These are phyloP conservation scores for Falco biarmicus DNA, from an alignment of 2,797 vertebrate genomes.

Conservation along the genomic window DNA sequence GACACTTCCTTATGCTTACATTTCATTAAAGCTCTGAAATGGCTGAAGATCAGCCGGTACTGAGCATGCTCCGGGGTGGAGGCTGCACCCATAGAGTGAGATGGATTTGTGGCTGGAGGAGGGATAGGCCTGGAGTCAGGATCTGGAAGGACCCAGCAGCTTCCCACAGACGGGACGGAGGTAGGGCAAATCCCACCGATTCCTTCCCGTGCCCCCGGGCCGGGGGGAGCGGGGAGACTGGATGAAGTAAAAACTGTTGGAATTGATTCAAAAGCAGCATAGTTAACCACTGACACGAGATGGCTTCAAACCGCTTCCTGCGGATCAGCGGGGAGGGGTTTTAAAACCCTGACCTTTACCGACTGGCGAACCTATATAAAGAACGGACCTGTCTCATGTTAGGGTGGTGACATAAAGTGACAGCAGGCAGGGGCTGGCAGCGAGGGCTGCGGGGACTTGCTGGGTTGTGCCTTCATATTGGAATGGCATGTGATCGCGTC, in stretches of 20 bases:
- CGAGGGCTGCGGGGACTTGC: neutral
- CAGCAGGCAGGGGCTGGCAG: conserved; percentile 51
- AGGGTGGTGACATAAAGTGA: conserved; percentile 8
- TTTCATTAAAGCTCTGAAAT: conserved; percentile 79
- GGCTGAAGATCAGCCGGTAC: conserved; percentile 74
- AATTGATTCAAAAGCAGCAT: conserved; percentile 47
- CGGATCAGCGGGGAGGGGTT: conserved; percentile 31
- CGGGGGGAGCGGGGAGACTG: conserved; percentile 10
- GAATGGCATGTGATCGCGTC: conserved; percentile 6
- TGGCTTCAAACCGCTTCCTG: conserved; percentile 54
- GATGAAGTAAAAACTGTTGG: conserved; percentile 42
- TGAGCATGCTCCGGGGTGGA: conserved; percentile 79
- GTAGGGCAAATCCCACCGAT: conserved; percentile 54
- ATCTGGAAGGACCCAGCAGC: conserved; percentile 63
- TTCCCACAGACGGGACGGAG: conserved; percentile 62
- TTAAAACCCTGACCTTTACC: conserved; percentile 23
- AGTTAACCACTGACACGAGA: conserved; percentile 47
- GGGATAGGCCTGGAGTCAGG: conserved; percentile 72
- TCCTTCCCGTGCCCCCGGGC: neutral
- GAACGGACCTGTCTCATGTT: neutral
- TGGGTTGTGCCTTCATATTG: neutral
- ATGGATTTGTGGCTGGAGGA: conserved; percentile 75
- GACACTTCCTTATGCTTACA: conserved; percentile 77
- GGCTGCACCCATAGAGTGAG: conserved; percentile 77
- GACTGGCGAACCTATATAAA: neutral